phyloP scores from a whole-genome alignment of 2,797 vertebrate genomes.

The Ceryle rudis region DNA sequence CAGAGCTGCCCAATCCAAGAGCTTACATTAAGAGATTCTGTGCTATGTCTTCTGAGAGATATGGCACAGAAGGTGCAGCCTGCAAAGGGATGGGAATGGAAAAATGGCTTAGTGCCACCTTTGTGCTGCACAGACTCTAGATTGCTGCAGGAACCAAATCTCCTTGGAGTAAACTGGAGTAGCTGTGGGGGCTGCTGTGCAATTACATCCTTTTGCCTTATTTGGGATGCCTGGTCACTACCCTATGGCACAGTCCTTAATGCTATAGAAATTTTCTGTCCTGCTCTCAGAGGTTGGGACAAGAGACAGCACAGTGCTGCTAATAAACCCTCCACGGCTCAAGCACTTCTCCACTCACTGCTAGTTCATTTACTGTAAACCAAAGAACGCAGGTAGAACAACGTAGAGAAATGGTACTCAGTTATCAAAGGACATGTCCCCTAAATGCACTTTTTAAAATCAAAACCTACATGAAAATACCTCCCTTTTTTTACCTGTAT shows the following conservation, averaged over 20 bases:
- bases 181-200: not conserved
- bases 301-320: not conserved
- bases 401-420: not conserved
- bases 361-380: not conserved
- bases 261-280: not conserved
- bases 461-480: not conserved
- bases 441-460: not conserved
- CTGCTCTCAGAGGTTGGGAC: not conserved
- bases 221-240: not conserved
- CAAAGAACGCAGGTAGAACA: not conserved
- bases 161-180: not conserved
- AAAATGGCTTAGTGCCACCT: slow-evolving; percentile 39
- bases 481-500: not conserved
- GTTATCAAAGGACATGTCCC: accelerated
- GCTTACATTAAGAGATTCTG: not conserved
- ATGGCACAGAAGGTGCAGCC: slow-evolving; percentile 1
- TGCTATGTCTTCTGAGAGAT: not conserved
- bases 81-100: not conserved
- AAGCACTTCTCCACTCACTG: not conserved
- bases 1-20: slow-evolving; percentile 8
- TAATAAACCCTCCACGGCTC: not conserved
- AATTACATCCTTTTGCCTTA: not conserved
- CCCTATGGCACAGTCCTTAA: not conserved
- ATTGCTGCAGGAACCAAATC: not conserved
- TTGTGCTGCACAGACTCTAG: not conserved